Base-by-base conservation (phyloP, 1,140 invertebrate species). In the Drosophila santomea region DNA sequence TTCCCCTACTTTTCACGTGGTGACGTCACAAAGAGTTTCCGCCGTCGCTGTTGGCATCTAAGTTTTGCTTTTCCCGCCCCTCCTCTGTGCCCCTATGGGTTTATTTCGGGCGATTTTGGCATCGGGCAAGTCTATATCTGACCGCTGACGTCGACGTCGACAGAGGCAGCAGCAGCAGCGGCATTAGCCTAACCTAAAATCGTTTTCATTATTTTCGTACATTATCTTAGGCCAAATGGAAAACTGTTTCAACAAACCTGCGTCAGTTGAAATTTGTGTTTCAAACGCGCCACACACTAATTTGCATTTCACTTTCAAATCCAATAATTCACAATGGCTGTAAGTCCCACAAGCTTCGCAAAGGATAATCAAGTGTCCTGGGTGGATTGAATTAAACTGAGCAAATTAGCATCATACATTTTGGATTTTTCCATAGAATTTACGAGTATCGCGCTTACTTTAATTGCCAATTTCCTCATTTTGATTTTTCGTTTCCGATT, bases 191-290 rank as follows among this genome's bases (percentile, higher is more conserved):
- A 86, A 83, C 79, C 74, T 61, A 83, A 88, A 76, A 79, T 69
- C 62, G 72, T 88, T 79, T 88, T 79, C 71, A 73, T 59, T 52
- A 71, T 72, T 82, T 89, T 89, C 77, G 68, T 80, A 84, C 68
- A 86, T 74, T 79, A 85, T 90, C 59, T 78, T 88, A 80, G 88
- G 73, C 84, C 83, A 91, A 90, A 83, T 90, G 88, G 82, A 86
- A 90, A 90, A 90, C 77, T 83, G 86, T 83, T 82, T 90, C 82
- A 73, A 54, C 60, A 74, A 74, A 90, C 60, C 90, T 90, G 86
- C 88, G 86, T 90, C 88, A 90, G 86, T 90, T 69, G 86, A 75
- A 79, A 90, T 74, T 80, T 80, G 62, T 56, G 85, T 76, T 83
- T 83, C 80, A 74, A 61, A 75, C 86, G 82, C 59, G 36, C 66